Base-by-base conservation (phyloP, 2,797 vertebrate genomes). In the Gallinago nigripennis region DNA sequence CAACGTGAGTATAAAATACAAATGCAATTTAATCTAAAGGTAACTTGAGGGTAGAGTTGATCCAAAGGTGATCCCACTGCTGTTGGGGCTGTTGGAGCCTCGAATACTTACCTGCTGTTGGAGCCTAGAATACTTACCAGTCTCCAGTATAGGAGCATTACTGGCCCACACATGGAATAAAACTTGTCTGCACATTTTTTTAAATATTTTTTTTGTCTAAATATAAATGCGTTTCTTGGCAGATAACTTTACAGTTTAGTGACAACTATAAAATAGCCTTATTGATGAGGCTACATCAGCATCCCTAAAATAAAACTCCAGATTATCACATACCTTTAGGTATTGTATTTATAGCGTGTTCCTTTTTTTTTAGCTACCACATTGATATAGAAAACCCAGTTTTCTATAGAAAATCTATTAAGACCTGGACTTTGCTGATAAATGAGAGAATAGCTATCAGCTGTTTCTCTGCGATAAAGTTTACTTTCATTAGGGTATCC, bases 1-100 rank as follows among this genome's bases (percentile, higher is more conserved):
- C 99, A 91, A 99, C 99, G 99, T 99, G 95, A 97, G 97, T 78
- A 53, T 27, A 86, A 80, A 94, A 54, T 53, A 86, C 18, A 86
- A 86, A 69, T 50, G 57, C 37, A 92, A 51, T 89, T 88, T 87
- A 78, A 85, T 68, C 53, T 68, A 64, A 54, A 89, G 78, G 73
- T 92, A 80, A 35, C 65, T 58, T 86, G 33, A 94, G 88, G 80
- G 81, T 72, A 87, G 64, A 90, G 86, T 88, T 96, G 90, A 86
- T 75, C 60, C 70, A 88, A 68, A 92, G 92, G 81, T 93, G 81
- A 90, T 94, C 35, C 2, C 1, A 3, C 61, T 82, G 61, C 76
- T 69, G 39, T 39, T 39, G 39, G 39, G 39, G 39, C 39, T 39
- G 39, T 39, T 39, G 39, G 39, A 39, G 25, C 17, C 57, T 91